Evolutionary conservation across 1,140 invertebrate genomes (phyloP).

Genomic region (Limonius californicus): DNA sequence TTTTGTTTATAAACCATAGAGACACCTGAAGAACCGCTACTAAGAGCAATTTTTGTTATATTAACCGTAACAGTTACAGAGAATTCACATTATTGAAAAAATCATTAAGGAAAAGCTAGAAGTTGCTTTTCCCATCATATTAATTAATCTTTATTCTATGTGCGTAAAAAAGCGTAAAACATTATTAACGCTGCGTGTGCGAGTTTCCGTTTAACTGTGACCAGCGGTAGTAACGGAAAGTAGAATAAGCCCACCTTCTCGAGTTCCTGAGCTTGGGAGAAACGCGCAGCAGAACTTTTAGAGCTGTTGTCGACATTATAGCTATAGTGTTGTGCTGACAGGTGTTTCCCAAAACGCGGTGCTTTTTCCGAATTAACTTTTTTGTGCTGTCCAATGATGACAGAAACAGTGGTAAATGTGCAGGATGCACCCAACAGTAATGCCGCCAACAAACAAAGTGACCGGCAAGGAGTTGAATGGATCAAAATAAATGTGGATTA

Average conservation of each 20-base stretch:
- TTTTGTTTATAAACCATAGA: too few species aligned
- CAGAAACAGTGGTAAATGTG: constrained; percentile 63
- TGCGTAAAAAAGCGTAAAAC: too few species aligned
- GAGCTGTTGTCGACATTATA: not conserved
- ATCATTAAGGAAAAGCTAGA: too few species aligned
- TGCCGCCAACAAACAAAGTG: constrained; percentile 47
- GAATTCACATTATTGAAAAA: too few species aligned
- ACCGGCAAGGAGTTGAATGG: constrained; percentile 49
- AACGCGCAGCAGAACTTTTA: not conserved
- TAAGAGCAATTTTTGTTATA: too few species aligned
- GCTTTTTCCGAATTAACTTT: not conserved
- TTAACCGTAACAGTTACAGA: too few species aligned
- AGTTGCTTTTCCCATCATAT: too few species aligned
- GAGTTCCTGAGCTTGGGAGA: not conserved
- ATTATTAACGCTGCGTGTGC: too few species aligned
- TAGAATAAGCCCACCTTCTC: constrained; percentile 4
- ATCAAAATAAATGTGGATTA: constrained; percentile 59
- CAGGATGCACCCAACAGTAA: constrained; percentile 53
- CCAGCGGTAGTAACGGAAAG: too few species aligned
- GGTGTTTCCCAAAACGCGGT: not conserved
- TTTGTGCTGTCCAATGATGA: constrained; percentile 51
- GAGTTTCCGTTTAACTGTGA: too few species aligned
- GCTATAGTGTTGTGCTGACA: not conserved
- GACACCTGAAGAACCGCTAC: too few species aligned
- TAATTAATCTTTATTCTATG: too few species aligned